Conservation (phyloP, 2,888 invertebrate species). For the Euphydryas editha region DNA sequence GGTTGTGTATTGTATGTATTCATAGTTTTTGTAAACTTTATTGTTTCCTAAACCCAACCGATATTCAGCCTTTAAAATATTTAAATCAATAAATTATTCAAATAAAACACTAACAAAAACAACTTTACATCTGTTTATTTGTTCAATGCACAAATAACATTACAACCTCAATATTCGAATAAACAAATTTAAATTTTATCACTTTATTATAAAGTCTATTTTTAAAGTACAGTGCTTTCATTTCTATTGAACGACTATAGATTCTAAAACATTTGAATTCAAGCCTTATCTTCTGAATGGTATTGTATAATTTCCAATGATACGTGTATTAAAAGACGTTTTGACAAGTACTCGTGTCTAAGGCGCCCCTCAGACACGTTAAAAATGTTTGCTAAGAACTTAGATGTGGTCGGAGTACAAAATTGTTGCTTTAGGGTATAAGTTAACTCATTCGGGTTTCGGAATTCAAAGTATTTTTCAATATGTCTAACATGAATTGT, state of each 20-base stretch:
- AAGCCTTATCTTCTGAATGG: not conserved
- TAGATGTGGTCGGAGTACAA: conserved; percentile 19
- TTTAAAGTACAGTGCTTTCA: not conserved
- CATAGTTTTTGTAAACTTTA: too few relatives aligned
- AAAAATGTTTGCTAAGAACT: conserved; percentile 30
- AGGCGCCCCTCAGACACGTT: conserved; percentile 29
- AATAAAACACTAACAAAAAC: not conserved
- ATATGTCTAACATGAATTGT: conserved; percentile 30
- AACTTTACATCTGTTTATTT: conserved; percentile 9
- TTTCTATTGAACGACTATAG: not conserved
- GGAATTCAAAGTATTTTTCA: conserved; percentile 30
- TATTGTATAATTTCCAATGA: conserved; percentile 4
- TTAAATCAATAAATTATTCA: not conserved
- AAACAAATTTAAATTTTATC: not conserved
- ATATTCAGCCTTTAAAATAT: not conserved
- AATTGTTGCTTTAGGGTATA: conserved; percentile 22
- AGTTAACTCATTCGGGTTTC: conserved; percentile 30
- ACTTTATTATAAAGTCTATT: not conserved
- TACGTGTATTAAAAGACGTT: conserved; percentile 7
- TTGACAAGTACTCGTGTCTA: conserved; percentile 23
- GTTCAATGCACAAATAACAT: not conserved
- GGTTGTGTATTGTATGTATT: too few relatives aligned
- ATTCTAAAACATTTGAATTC: not conserved
- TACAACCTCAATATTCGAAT: not conserved
- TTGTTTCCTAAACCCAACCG: too few relatives aligned